phyloP scores from a whole-genome alignment of 1,140 invertebrate species.

The Drosophila pectinifera region DNA sequence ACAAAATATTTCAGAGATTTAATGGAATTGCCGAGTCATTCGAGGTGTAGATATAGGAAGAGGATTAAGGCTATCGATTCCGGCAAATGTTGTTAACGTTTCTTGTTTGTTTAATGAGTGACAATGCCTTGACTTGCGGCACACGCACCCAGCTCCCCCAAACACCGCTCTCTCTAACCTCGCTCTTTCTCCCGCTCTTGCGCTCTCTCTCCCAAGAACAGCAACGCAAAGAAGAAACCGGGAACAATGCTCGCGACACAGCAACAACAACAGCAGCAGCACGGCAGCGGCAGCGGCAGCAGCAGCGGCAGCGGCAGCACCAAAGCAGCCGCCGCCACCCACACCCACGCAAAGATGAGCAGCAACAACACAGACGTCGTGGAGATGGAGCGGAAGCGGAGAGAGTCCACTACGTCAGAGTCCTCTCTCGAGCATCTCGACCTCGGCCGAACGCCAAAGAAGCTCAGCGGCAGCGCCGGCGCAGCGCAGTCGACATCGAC shows the following conservation, averaged over 20 bases:
- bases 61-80: too few species aligned
- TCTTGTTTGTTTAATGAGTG: background rate
- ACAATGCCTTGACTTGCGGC: too few species aligned
- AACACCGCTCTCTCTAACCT: background rate
- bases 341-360: too few species aligned
- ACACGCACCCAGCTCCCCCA: too few species aligned
- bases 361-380: background rate
- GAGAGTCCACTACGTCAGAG: constrained; percentile 81
- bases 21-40: too few species aligned
- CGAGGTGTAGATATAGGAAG: too few species aligned
- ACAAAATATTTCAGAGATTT: too few species aligned
- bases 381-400: constrained; percentile 71
- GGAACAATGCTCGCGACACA: constrained; percentile 65
- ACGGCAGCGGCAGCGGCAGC: constrained; percentile 25
- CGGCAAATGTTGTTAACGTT: background rate
- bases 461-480: constrained; percentile 63
- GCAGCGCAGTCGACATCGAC: constrained; percentile 72
- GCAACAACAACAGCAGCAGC: constrained; percentile 46
- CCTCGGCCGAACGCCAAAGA: constrained; percentile 80
- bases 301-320: constrained; percentile 30
- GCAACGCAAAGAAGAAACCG: constrained; percentile 7
- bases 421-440: constrained; percentile 84
- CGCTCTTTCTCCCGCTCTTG: background rate
- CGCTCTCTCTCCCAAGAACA: constrained; percentile 7
- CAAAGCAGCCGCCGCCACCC: background rate